A percentile compares a stretch with the other conserved stretches of the same genome.
These are phyloP conservation scores for Ooceraea biroi DNA, from an alignment of 1,140 invertebrate genomes.

Conservation along the genomic window DNA sequence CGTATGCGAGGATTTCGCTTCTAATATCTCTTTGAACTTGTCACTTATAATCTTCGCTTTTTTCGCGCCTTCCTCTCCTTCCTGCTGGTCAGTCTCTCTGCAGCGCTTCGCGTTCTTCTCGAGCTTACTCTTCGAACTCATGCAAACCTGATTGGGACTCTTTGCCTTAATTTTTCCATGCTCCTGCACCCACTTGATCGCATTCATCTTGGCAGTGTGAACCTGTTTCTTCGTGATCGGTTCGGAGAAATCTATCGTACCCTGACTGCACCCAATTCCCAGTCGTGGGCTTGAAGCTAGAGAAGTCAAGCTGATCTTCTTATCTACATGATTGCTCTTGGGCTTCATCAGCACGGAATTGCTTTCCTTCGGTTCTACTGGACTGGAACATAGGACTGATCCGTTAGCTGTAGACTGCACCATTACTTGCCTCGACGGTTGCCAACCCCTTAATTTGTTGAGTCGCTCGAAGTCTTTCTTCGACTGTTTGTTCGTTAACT, in stretches of 20 bases:
- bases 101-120: constrained; percentile 86
- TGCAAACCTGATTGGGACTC: constrained; percentile 89
- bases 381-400: constrained; percentile 16
- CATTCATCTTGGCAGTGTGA: constrained; percentile 89
- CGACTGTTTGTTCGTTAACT: constrained; percentile 87
- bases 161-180: constrained; percentile 89
- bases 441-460: constrained; percentile 85
- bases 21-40: constrained; percentile 93
- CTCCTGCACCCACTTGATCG: constrained; percentile 89
- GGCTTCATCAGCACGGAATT: not conserved
- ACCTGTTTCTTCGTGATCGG: constrained; percentile 87
- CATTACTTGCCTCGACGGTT: constrained; percentile 28
- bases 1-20: constrained; percentile 91
- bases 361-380: constrained; percentile 3
- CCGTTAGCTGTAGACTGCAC: constrained; percentile 39
- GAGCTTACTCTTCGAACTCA: constrained; percentile 87
- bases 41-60: constrained; percentile 86
- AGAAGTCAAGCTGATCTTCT: not conserved
- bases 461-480: constrained; percentile 88
- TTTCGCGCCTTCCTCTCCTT: constrained; percentile 84
- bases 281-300: constrained; percentile 74
- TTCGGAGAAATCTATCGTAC: constrained; percentile 88
- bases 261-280: constrained; percentile 81
- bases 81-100: constrained; percentile 83
- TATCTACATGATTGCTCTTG: not conserved